Evolutionary conservation across 1,140 invertebrate genomes (phyloP), one percentile per base, ranked within the genome.

Genomic region (Triops cancriformis): DNA sequence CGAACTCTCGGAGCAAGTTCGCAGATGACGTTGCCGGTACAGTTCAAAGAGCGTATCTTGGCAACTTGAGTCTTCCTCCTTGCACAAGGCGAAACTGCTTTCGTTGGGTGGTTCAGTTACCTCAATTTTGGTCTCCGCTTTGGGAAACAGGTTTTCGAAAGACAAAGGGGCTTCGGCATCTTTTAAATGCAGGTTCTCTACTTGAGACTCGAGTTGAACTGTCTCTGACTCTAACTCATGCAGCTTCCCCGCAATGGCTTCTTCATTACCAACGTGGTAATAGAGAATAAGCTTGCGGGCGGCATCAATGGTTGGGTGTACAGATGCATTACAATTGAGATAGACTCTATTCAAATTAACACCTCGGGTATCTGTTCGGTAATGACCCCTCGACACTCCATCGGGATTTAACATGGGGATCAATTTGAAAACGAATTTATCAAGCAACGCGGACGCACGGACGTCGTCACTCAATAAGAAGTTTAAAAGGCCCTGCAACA

Each of bases 381-480:
- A 97, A 84, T 95, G 93, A 6, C 95, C 95, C 74, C 89, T 86
- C n/a, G 90, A 90, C 1, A 97, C 95, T 9, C 95, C 95, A 84
- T 98, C 95, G 1, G 95, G 95, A 86, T 98, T 98, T 73, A 97
- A 85, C 88, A 96, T 93, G 1, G 95, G 95, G 78, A 98, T 91
- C 80, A 97, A 85, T 86, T 97, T 97, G 85, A 98, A 97, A 74
- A 97, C 93, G 83, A 93, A 94, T 64, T 90, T 83, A 81, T 91
- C 90, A 64, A 95, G 87, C 14, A 97, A 85, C 80, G 88, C 85
- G 76, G 89, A 84, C 37, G 94, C 94, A 82, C 84, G 88, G 27
- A 84, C 83, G 83, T 95, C 93, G 75, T 91, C 89, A 37, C 89
- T 87, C 78, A 89, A 88, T 6, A 97, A 82, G 51, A 94, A 90